These are phyloP conservation scores for Gorsachius magnificus DNA, from an alignment of 2,797 vertebrate genomes.

Conservation along the genomic window DNA sequence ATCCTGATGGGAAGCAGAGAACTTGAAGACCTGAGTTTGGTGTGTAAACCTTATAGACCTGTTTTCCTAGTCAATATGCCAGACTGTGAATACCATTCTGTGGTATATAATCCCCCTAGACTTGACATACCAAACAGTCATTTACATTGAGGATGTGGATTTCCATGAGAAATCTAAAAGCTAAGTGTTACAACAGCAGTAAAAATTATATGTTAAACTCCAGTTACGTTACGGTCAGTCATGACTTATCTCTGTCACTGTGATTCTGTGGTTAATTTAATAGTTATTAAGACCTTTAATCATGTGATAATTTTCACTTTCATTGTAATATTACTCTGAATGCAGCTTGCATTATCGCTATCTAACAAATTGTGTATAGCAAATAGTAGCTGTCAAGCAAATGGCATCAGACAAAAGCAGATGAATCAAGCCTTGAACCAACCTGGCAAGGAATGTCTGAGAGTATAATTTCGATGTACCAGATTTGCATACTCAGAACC, in stretches of 20 bases:
- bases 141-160: background rate
- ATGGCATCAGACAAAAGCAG: background rate
- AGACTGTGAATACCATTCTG: background rate
- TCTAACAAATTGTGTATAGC: background rate
- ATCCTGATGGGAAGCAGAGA: background rate
- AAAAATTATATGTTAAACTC: fast-evolving
- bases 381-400: background rate
- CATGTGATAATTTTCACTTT: background rate
- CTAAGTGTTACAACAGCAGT: background rate
- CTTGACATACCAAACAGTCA: background rate
- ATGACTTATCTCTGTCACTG: background rate
- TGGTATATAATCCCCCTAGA: background rate
- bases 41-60: background rate
- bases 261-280: background rate
- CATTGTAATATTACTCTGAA: background rate
- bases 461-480: background rate
- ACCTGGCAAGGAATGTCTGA: background rate
- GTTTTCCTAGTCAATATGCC: background rate
- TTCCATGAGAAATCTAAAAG: background rate
- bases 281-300: background rate
- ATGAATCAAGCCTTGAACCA: background rate
- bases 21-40: background rate
- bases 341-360: background rate
- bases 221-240: background rate
- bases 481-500: background rate